Evolutionary conservation across 2,797 vertebrate species (phyloP).

Genomic region (Lagocephalus sceleratus): DNA sequence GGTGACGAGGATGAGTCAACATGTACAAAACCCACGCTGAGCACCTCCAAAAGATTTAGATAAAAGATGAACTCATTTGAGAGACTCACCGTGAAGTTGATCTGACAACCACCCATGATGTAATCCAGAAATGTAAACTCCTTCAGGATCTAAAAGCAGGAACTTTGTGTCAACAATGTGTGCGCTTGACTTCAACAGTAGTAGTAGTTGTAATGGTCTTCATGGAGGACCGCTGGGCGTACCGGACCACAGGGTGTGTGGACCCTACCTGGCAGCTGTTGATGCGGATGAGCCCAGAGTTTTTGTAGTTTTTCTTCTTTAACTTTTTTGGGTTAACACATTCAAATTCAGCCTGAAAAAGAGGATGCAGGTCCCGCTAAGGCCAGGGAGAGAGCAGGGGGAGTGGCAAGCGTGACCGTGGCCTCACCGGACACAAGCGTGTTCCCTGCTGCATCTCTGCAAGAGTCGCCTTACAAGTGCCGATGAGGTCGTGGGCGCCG

Average conservation of each 20-base stretch:
- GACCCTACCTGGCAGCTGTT: constrained; percentile 84
- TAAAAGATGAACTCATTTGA: background rate
- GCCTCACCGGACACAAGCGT: constrained; percentile 80
- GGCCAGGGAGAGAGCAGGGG: background rate
- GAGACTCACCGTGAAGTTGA: constrained; percentile 91
- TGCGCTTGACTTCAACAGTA: background rate
- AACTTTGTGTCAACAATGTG: background rate
- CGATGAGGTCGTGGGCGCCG: constrained; percentile 90
- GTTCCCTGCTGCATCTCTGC: constrained; percentile 83
- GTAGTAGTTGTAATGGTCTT: no score
- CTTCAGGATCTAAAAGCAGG: constrained; percentile 74
- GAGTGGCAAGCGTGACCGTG: background rate
- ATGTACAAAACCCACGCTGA: background rate
- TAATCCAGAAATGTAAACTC: constrained; percentile 91
- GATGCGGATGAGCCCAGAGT: constrained; percentile 88
- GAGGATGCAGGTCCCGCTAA: background rate
- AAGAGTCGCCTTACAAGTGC: constrained; percentile 83
- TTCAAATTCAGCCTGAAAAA: constrained; percentile 84
- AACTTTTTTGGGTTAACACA: constrained; percentile 88
- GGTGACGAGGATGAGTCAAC: background rate
- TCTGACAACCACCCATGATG: constrained; percentile 90
- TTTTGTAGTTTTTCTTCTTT: constrained; percentile 90
- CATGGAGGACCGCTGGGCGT: no score
- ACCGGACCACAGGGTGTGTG: no score
- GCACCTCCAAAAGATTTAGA: background rate